Conservation (phyloP, 2,797 vertebrate species). For the Macroramphosus scolopax region DNA sequence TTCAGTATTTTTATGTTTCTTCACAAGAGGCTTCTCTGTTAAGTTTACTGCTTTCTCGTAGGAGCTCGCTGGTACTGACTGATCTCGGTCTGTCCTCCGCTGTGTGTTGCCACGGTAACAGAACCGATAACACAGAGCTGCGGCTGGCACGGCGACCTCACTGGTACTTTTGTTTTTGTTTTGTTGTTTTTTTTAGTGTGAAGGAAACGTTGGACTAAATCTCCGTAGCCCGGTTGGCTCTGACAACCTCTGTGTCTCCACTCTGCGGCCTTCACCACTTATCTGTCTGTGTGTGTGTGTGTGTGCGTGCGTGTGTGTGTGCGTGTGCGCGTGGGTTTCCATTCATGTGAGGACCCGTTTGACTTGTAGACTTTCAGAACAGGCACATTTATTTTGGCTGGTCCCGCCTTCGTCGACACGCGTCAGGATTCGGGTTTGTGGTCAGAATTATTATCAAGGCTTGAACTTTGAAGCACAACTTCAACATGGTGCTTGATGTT, state of each 20-base stretch:
- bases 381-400: slow-evolving; percentile 13
- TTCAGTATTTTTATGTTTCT: slow-evolving; percentile 37
- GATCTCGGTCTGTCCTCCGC: too few relatives aligned
- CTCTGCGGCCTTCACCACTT: slow-evolving; percentile 68
- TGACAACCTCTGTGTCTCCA: slow-evolving; percentile 61
- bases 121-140: slow-evolving; percentile 75
- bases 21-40: slow-evolving; percentile 74
- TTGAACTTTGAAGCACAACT: slow-evolving; percentile 9
- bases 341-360: slow-evolving; percentile 21
- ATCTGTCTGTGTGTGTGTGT: slow-evolving; percentile 30
- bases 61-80: slow-evolving; percentile 50
- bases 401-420: too few relatives aligned
- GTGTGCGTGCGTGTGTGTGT: slow-evolving; percentile 11
- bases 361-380: background rate
- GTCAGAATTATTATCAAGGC: background rate
- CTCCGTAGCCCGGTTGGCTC: too few relatives aligned
- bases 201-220: slow-evolving; percentile 33
- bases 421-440: background rate
- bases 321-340: slow-evolving; percentile 21
- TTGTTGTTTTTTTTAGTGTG: slow-evolving; percentile 57
- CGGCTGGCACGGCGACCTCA: slow-evolving; percentile 76
- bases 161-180: slow-evolving; percentile 81
- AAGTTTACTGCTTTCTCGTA: slow-evolving; percentile 64
- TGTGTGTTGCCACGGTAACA: slow-evolving; percentile 43
- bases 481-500: slow-evolving; percentile 24